phyloP scores from a whole-genome alignment of 2,888 invertebrate genomes.

The Autographa gamma region DNA sequence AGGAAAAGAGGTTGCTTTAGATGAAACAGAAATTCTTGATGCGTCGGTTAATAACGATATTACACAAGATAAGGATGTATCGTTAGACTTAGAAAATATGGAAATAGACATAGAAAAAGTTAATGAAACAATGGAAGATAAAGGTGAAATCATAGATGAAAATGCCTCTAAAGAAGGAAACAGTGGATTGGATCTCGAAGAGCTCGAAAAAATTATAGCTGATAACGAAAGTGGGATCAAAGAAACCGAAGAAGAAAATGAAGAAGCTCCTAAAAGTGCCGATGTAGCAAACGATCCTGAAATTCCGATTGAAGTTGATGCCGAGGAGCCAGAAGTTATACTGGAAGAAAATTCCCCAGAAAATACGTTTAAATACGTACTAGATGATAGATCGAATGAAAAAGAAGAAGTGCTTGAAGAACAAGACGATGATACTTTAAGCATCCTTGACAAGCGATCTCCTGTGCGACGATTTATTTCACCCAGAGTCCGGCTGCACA shows the following conservation, averaged over 20 bases:
- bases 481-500: background rate
- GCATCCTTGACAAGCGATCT: background rate
- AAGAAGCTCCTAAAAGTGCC: background rate
- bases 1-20: background rate
- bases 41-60: background rate
- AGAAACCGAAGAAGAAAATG: background rate
- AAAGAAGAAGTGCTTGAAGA: background rate
- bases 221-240: background rate
- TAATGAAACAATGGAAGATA: background rate
- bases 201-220: background rate
- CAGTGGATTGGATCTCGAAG: background rate
- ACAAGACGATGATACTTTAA: background rate
- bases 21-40: background rate
- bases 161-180: background rate
- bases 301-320: background rate
- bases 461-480: background rate
- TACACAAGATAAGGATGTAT: slow-evolving; percentile 7
- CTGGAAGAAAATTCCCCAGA: background rate
- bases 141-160: background rate
- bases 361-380: background rate
- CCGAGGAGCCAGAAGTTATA: background rate
- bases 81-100: slow-evolving; percentile 10
- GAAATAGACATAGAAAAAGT: background rate
- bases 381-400: background rate
- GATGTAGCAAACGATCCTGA: background rate